A percentile compares a stretch with the other conserved stretches of the same genome.
Conservation (phyloP, 2,113 vertebrate species). For the Macquaria ambigua region DNA sequence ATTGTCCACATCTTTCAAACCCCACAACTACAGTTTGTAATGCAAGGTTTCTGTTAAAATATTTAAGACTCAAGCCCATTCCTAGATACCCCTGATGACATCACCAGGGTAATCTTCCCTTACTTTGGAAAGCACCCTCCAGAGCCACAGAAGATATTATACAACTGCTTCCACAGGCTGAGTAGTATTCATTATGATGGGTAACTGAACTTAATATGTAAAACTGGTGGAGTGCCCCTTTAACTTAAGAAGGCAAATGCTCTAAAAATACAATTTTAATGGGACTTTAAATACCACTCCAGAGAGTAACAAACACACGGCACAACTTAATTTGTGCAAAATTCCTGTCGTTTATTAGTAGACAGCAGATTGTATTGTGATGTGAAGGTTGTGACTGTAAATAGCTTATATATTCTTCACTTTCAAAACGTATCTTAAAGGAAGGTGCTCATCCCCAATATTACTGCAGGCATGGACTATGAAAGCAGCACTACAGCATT, state of each 20-base stretch:
- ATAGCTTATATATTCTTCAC: not conserved
- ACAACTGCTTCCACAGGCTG: not conserved
- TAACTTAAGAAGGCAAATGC: not conserved
- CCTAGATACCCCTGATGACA: not conserved
- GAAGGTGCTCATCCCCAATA: not conserved
- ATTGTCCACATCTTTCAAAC: not conserved
- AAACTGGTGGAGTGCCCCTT: not conserved
- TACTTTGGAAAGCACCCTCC: not conserved
- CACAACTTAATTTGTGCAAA: not conserved
- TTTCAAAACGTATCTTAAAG: not conserved
- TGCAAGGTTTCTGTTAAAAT: not conserved
- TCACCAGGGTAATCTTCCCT: not conserved
- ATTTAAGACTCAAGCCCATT: not conserved
- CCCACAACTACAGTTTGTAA: not conserved
- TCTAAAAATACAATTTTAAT: not conserved
- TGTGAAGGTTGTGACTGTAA: not conserved
- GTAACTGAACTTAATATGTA: not conserved
- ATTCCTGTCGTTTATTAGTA: not conserved
- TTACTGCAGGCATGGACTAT: not conserved
- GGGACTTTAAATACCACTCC: not conserved
- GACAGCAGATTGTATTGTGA: not conserved
- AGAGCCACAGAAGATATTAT: not conserved
- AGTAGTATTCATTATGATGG: not conserved
- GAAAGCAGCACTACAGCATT: not conserved
- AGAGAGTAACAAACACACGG: not conserved